These are phyloP conservation scores for Homalodisca vitripennis DNA, from an alignment of 1,140 invertebrate genomes.

Conservation along the genomic window DNA sequence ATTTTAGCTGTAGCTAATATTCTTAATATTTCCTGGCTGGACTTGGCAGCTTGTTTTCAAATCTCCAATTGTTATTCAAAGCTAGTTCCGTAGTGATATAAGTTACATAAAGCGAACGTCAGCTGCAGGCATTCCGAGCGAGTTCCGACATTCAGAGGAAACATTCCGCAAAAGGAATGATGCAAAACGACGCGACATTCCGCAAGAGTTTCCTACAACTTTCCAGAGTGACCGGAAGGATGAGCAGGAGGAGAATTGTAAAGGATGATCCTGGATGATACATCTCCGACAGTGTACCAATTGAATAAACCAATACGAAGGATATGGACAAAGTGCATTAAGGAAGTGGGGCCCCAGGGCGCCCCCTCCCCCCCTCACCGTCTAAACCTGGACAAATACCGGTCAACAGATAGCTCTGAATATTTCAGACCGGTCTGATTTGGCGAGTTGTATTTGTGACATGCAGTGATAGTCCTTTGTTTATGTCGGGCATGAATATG, in stretches of 20 bases:
- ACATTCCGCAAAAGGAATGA: too few relatives aligned
- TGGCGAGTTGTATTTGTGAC: neutral
- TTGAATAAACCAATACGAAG: slow-evolving; percentile 15
- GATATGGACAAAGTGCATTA: slow-evolving; percentile 18
- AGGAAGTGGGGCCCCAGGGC: slow-evolving; percentile 1
- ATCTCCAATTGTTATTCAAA: too few relatives aligned
- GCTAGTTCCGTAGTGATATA: too few relatives aligned
- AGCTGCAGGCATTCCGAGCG: too few relatives aligned
- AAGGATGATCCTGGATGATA: slow-evolving; percentile 9
- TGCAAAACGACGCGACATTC: too few relatives aligned
- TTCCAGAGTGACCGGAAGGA: neutral
- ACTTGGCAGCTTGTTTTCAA: too few relatives aligned
- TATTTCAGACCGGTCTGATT: slow-evolving; percentile 20
- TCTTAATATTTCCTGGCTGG: too few relatives aligned
- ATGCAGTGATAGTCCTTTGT: neutral
- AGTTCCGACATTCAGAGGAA: too few relatives aligned
- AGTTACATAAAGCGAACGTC: too few relatives aligned
- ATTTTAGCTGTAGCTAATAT: too few relatives aligned
- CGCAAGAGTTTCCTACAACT: too few relatives aligned
- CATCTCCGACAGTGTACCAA: neutral
- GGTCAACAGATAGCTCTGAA: neutral
- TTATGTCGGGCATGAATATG: slow-evolving; percentile 16
- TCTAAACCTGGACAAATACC: slow-evolving; percentile 20
- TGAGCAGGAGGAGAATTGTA: neutral
- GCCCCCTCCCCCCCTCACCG: neutral